Evolutionary conservation across 92 coral and sea anemone species (phyloP).

Genomic region (Plumapathes pennacea): DNA sequence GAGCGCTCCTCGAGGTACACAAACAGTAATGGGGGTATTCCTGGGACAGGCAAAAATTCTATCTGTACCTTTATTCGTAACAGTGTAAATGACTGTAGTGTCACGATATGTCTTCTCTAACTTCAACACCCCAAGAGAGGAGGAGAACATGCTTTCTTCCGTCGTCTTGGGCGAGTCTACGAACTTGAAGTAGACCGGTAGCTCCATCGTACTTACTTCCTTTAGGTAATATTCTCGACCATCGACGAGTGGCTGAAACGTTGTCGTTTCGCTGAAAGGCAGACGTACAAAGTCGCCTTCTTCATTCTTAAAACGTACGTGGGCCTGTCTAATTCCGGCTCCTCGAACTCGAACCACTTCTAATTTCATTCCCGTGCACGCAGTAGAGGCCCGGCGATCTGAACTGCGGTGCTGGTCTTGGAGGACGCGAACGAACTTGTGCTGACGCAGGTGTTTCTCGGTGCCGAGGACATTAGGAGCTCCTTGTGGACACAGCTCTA

Average conservation of each 20-base stretch:
- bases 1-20: slow-evolving; percentile 38
- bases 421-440: slow-evolving; percentile 32
- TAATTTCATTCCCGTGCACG: slow-evolving; percentile 46
- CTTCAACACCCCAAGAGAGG: slow-evolving; percentile 32
- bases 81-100: slow-evolving; percentile 24
- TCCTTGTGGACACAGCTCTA: too few relatives aligned
- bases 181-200: slow-evolving; percentile 40
- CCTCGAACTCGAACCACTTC: slow-evolving; percentile 17
- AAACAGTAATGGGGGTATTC: slow-evolving; percentile 24
- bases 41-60: slow-evolving; percentile 37
- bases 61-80: slow-evolving; percentile 2
- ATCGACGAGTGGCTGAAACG: slow-evolving; percentile 56
- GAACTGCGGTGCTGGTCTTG: slow-evolving; percentile 36
- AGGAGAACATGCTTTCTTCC: slow-evolving; percentile 8
- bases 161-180: slow-evolving; percentile 18
- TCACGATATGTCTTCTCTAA: slow-evolving; percentile 9
- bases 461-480: too few relatives aligned
- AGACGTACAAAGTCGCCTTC: slow-evolving; percentile 22
- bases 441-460: slow-evolving; percentile 21
- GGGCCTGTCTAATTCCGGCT: slow-evolving; percentile 16
- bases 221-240: slow-evolving; percentile 52
- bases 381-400: too few relatives aligned
- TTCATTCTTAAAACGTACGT: slow-evolving; percentile 28
- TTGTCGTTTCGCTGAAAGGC: slow-evolving; percentile 36
- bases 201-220: slow-evolving; percentile 17